Evolutionary conservation across 92 coral and sea anemone species (phyloP), one percentile per base, ranked within the genome.

Genomic region (Parazoanthus darwini): DNA sequence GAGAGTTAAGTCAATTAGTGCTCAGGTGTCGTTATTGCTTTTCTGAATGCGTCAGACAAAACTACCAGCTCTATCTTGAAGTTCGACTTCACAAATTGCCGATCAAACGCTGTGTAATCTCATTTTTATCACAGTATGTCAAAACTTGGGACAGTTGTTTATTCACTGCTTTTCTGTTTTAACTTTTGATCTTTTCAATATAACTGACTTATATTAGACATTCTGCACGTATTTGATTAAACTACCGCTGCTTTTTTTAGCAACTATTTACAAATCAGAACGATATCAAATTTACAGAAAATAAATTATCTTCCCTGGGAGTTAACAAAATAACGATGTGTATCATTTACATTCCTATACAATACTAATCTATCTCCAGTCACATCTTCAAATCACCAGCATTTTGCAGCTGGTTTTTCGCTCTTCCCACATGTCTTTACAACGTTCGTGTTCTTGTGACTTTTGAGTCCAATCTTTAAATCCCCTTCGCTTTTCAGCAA

Each of bases 321-420:
- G 79, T 84, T 43, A 84, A 72, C 78, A 84, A 84, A 84, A 84
- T 84, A 84, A 39, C 65, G 71, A 39, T 76, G 65, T 71, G 66
- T 84, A 73, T 84, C 79, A 84, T 70, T 84, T 84, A 84, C 87
- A 84, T 70, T 84, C 87, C 79, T 84, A 42, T 71, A 84, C 68
- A 84, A 29, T 29, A 43, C 87, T 84, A 70, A 84, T 84, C 77
- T 84, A 46, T 84, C 78, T 72, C 79, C 6, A 84, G 87, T 84
- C 87, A 44, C 67, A 84, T n/a, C 18, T 59, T 58, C 85, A 37
- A 36, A 38, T 58, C 85, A 38, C 79, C 74, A 71, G 70, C 78
- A 84, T 36, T 51, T 84, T 84, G 68, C 87, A 84, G 77, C 75
- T 84, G 78, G 87, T 48, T 71, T 71, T 50, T 73, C 59, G 11